Base-by-base conservation (phyloP, 1,140 invertebrate genomes). In the Calliphora vicina region DNA sequence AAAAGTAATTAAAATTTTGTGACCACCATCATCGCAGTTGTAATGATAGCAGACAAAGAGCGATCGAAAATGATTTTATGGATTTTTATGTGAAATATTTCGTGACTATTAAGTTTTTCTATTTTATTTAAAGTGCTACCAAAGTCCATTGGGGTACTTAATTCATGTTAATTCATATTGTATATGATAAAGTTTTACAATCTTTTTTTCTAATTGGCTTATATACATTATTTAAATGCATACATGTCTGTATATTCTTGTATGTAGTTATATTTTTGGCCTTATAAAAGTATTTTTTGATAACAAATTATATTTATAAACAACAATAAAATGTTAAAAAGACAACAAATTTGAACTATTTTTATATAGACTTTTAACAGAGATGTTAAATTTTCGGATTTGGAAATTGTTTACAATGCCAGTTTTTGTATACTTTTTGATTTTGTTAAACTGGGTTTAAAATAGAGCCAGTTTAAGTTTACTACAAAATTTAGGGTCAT, bases 1-100 rank as follows among this genome's bases (percentile, higher is more conserved):
- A 27, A 42, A 4, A 35, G 35, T 35, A 35, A 35, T 35, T 35
- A 35, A 2, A 2, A 35, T 35, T 35, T 35, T 26, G 27, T 76
- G 17, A 12, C 5, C 29, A 20, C 17, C 25, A 25, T 82, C 25
- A 13, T 80, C 6, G 20, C 13, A n/a, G 10, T 25, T 25, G 10
- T 78, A 1, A 10, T 26, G 9, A 20, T 71, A 29, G n/a, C n/a
- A 67, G 17, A 17, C 76, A 17, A 61, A 86, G 86, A 85, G 84
- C 83, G 81, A 85, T 8, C 5, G 4, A 35, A 35, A 35, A 35
- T 8, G 29, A 83, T n/a, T 84, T 73, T 17, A 15, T 76, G 26
- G 26, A 27, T 35, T 73, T 26, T 73, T 8, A 73, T 26, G 35
- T 8, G 6, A 10, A 27, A 26, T 23, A 25, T 13, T 13, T 57